Evolutionary conservation across 2,797 vertebrate species (phyloP).

Genomic region (Garrulus glandarius): DNA sequence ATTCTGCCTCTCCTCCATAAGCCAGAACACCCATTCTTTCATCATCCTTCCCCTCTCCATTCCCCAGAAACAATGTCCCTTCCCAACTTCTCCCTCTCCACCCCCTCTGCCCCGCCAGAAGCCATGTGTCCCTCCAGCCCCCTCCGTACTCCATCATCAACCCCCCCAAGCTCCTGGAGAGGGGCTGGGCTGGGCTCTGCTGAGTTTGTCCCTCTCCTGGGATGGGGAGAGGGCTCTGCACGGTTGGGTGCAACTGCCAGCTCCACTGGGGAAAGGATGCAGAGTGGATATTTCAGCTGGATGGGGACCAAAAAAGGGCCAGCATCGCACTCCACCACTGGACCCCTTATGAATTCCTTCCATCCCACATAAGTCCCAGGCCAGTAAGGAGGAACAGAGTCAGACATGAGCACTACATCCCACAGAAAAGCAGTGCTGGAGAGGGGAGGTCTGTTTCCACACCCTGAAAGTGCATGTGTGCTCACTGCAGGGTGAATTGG

Average conservation of each 20-base stretch:
- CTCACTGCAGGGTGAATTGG: not conserved
- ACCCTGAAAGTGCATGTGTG: not conserved
- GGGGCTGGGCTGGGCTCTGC: not conserved
- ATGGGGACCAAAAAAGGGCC: not conserved
- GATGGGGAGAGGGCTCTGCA: not conserved
- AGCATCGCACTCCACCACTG: not conserved
- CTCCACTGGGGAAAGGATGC: not conserved
- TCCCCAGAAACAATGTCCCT: not conserved
- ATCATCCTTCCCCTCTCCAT: not conserved
- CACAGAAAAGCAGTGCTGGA: not conserved
- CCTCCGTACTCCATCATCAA: not conserved
- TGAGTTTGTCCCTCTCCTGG: not conserved
- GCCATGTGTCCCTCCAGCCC: not conserved
- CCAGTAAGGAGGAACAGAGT: not conserved
- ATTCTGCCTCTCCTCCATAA: not conserved
- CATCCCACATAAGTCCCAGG: not conserved
- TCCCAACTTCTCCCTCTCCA: not conserved
- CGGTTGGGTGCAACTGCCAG: fast-evolving
- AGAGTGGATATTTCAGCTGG: not conserved
- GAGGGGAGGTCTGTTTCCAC: not conserved
- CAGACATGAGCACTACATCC: not conserved
- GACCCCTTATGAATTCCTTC: not conserved
- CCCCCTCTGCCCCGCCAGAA: not conserved
- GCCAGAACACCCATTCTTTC: not conserved
- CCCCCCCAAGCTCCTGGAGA: not conserved